Evolutionary conservation across 2,888 invertebrate genomes (phyloP).

Genomic region (Encarsia formosa): DNA sequence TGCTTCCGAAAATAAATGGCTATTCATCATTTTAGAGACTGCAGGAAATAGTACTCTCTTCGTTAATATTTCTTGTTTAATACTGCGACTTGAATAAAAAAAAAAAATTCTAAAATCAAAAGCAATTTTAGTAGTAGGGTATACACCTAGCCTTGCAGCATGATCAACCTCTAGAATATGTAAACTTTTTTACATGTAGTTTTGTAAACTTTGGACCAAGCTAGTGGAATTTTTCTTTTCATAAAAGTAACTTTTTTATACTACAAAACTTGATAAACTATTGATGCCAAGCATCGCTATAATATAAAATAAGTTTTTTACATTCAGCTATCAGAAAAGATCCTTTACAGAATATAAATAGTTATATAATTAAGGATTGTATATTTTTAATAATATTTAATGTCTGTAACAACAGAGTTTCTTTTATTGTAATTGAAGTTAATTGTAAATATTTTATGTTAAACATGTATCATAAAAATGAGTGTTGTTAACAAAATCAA

Average conservation of each 20-base stretch:
- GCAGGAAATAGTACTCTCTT: constrained; percentile 7
- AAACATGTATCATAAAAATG: background rate
- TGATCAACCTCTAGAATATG: constrained; percentile 20
- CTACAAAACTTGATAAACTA: constrained; percentile 7
- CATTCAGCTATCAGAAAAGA: constrained; percentile 16
- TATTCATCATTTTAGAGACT: constrained; percentile 8
- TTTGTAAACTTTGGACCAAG: constrained; percentile 25
- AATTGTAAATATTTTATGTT: constrained; percentile 18
- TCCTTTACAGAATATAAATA: constrained; percentile 6
- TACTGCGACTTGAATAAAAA: too few relatives aligned
- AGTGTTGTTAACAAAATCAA: too few relatives aligned
- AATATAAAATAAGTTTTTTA: constrained; percentile 20
- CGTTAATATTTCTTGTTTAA: too few relatives aligned
- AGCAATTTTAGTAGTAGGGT: constrained; percentile 20
- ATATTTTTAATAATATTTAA: background rate
- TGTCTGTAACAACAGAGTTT: background rate
- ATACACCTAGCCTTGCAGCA: constrained; percentile 27
- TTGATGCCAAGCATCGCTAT: constrained; percentile 18
- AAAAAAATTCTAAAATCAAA: constrained; percentile 16
- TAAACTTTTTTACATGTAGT: constrained; percentile 4
- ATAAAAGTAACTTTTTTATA: constrained; percentile 10
- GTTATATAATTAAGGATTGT: constrained; percentile 2
- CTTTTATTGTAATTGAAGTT: constrained; percentile 7
- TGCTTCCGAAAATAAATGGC: background rate
- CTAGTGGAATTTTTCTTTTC: background rate